Evolutionary conservation across 1,140 invertebrate genomes (phyloP), one percentile per base, ranked within the genome.

Genomic region (Drosophila teissieri): DNA sequence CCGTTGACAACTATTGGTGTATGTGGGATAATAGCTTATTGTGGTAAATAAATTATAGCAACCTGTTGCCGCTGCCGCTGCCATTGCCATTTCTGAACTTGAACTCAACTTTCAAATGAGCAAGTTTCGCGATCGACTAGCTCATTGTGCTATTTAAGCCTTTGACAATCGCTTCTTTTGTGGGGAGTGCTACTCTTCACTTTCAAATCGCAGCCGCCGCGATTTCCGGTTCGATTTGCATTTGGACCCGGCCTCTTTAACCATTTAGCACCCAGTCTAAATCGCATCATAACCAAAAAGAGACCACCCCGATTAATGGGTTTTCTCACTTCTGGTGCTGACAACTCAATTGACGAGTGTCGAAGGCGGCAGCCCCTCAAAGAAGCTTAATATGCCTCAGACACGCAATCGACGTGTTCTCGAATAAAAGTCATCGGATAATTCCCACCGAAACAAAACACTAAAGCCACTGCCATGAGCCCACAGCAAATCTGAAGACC

Each of bases 201-300:
- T 88, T 83, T 82, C 78, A 81, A 86, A 81, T 54, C 58, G 44
- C 14, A 40, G 49, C 12, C 49, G 37, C 39, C 44, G 42, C 51
- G 55, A 77, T 80, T 88, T 88, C 83, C 83, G 75, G 75, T 76
- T 86, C 51, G 51, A 80, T 88, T 89, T 85, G 75, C 70, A 83
- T 78, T 36, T 52, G 17, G 31, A n/a, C n/a, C 24, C 14, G 22
- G 46, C 22, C 24, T 49, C 22, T 57, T 14, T 19, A 8, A 11
- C 56, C 56, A 73, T 67, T 75, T 76, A 76, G 53, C 73, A 76
- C 67, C 48, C 45, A 17, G 49, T 22, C n/a, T 10, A 24, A 42
- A 36, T 45, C 31, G 44, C 22, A 17, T 14, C 19, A 7, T 4
- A 14, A 14, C 24, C 6, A 27, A 51, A 27, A 34, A 51, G 19